phyloP scores from a whole-genome alignment of 2,797 vertebrate species.

The Microctenopoma steveboyesi region DNA sequence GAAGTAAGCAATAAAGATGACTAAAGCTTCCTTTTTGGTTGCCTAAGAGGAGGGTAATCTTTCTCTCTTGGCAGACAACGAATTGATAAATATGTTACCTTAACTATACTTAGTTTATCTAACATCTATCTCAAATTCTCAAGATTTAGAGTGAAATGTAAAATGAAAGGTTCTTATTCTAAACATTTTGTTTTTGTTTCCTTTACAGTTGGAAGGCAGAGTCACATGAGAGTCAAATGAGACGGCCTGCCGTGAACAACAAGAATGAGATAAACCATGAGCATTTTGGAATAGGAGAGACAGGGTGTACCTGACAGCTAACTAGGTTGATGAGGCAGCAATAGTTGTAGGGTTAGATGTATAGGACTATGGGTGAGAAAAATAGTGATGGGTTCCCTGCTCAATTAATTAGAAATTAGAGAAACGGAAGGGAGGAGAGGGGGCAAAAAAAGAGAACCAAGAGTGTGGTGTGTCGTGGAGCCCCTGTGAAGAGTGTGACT shows the following conservation, averaged over 20 bases:
- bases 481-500: slow-evolving; percentile 76
- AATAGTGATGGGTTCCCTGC: slow-evolving; percentile 55
- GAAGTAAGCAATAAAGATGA: slow-evolving; percentile 37
- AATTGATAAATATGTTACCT: slow-evolving; percentile 40
- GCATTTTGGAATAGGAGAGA: slow-evolving; percentile 13
- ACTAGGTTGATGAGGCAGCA: slow-evolving; percentile 35
- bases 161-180: slow-evolving; percentile 12
- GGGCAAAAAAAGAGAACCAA: slow-evolving; percentile 27
- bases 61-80: slow-evolving; percentile 27
- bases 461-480: slow-evolving; percentile 53
- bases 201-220: not conserved
- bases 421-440: slow-evolving; percentile 34
- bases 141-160: slow-evolving; percentile 18
- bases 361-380: slow-evolving; percentile 50
- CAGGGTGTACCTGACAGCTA: slow-evolving; percentile 23
- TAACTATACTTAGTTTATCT: slow-evolving; percentile 22
- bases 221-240: too few species aligned
- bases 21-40: slow-evolving; percentile 40
- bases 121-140: slow-evolving; percentile 1
- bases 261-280: not conserved
- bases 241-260: not conserved
- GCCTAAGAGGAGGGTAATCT: slow-evolving; percentile 1
- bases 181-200: not conserved
- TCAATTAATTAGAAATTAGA: slow-evolving; percentile 64
- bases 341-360: slow-evolving; percentile 40